Base-by-base conservation (phyloP, 2,888 invertebrate genomes). In the Ophion obscuratus region DNA sequence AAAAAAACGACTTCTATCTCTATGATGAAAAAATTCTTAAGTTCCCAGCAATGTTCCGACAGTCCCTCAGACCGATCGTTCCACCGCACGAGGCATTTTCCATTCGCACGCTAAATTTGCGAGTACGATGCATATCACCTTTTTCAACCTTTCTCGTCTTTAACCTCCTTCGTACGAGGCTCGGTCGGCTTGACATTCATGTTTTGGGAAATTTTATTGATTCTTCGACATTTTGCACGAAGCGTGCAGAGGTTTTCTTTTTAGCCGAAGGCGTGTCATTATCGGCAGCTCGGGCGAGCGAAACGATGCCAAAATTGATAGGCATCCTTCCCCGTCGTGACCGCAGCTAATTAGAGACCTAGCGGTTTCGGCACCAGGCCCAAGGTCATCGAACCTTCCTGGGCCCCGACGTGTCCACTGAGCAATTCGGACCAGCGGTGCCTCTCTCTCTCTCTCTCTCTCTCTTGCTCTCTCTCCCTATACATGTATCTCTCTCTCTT, bases 311-410 rank as follows among this genome's bases (percentile, higher is more conserved):
- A 61, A 82, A 67, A 71, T 71, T 70, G 59, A 79, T 76, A 75
- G 79, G 82, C 62, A n/a, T 78, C 62, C 59, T 78, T 79, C 27
- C 44, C 14, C 71, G 71, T 64, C 64, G 71, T 64, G 80, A 80
- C 80, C 71, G 80, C 62, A 59, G 79, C 79, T 82, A 85, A 85
- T 82, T 75, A 78, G 74, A 75, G 61, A 82, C 85, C 71, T 85
- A 85, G 85, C 83, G 83, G 85, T 89, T 88, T 89, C 87, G 88
- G 88, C 85, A 87, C 88, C 83, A 85, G 86, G 77, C 87, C 81
- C 68, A 82, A 82, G 88, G 87, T 88, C 88, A 79, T 81, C 76
- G 87, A 88, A 88, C 88, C 68, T 83, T 86, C 70, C 53, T 57
- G 76, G 79, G 83, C 78, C 75, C 79, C 84, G 59, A 68, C 64